A percentile compares a stretch with the other conserved stretches of the same genome.
These are phyloP conservation scores for Hippolais icterina DNA, from an alignment of 2,113 vertebrate species.

Conservation along the genomic window DNA sequence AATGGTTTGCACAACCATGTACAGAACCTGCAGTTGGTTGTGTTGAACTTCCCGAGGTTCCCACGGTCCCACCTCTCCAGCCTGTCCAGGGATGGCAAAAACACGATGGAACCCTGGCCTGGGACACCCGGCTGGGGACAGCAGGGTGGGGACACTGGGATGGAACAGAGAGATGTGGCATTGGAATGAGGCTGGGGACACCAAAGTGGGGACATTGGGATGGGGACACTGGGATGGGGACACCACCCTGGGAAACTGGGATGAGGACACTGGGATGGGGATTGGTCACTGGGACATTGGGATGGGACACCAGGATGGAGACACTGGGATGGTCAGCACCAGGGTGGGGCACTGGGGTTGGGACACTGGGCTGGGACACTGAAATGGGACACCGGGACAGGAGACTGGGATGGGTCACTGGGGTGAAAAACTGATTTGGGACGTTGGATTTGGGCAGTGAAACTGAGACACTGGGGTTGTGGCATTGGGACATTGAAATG, in stretches of 20 bases:
- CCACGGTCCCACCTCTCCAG: background rate
- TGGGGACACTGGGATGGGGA: background rate
- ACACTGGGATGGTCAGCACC: background rate
- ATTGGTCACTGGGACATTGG: too few species aligned
- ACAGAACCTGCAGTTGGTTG: fast-evolving
- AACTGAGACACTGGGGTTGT: background rate
- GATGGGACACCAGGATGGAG: background rate
- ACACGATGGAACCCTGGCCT: too few species aligned
- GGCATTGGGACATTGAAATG: background rate
- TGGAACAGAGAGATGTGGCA: background rate
- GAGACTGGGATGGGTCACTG: too few species aligned
- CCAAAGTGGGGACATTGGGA: background rate
- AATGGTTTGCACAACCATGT: background rate
- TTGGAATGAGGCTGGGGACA: background rate
- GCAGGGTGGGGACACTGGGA: background rate
- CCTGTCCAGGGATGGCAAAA: background rate
- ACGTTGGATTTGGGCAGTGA: too few species aligned
- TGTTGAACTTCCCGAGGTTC: background rate
- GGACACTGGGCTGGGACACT: too few species aligned
- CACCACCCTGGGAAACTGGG: too few species aligned
- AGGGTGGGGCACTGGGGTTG: background rate
- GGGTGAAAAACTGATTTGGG: too few species aligned
- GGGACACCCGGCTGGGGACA: background rate
- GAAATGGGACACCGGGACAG: too few species aligned
- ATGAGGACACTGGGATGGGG: too few species aligned